phyloP scores from a whole-genome alignment of 2,888 invertebrate species.

The Punctoribates punctum region DNA sequence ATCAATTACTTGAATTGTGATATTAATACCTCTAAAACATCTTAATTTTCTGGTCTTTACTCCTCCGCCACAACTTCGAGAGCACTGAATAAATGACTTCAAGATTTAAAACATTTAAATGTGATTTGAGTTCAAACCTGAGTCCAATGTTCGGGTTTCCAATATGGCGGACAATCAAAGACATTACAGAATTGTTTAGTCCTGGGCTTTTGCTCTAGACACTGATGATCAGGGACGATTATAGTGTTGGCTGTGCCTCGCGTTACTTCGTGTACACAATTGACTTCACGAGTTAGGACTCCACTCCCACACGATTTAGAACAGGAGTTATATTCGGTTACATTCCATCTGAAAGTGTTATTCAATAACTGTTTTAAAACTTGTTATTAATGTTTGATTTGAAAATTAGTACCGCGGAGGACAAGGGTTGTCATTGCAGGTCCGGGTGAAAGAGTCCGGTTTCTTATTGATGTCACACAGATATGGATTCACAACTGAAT shows the following conservation, averaged over 20 bases:
- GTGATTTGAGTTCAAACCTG: conserved; percentile 52
- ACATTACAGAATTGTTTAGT: conserved; percentile 88
- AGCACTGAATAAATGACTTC: conserved; percentile 61
- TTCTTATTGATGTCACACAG: conserved; percentile 80
- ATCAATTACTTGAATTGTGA: background rate
- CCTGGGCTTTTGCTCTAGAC: conserved; percentile 77
- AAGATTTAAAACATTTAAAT: conserved; percentile 39
- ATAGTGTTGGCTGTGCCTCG: conserved; percentile 82
- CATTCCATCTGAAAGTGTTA: conserved; percentile 66
- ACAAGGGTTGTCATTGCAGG: conserved; percentile 92
- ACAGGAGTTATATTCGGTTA: conserved; percentile 81
- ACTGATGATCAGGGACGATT: conserved; percentile 87
- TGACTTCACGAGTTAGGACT: conserved; percentile 75
- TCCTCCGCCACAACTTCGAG: conserved; percentile 87
- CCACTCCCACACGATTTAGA: conserved; percentile 92
- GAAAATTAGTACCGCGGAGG: conserved; percentile 65
- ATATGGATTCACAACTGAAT: conserved; percentile 78
- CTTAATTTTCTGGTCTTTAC: conserved; percentile 72
- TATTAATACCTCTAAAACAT: conserved; percentile 67
- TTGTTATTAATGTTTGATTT: background rate
- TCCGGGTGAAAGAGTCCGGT: conserved; percentile 79
- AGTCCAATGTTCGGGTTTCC: conserved; percentile 83
- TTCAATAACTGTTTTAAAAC: background rate
- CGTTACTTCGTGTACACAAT: conserved; percentile 64
- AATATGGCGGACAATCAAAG: conserved; percentile 83